phyloP scores from a whole-genome alignment of 2,797 vertebrate species.

The Rhabdophis nuchalis region DNA sequence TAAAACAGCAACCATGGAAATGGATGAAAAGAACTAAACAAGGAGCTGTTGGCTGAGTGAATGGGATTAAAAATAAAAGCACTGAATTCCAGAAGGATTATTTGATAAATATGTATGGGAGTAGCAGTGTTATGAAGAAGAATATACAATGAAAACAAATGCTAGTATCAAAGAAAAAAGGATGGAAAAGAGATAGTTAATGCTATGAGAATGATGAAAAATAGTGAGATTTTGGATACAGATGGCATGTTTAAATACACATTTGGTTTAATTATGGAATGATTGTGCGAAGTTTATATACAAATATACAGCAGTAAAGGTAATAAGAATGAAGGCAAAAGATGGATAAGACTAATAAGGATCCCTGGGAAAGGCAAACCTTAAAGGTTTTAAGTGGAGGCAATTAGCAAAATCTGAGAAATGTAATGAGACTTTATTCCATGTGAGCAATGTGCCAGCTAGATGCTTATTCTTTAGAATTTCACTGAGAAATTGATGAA shows the following conservation, averaged over 20 bases:
- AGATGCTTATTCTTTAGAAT: not conserved
- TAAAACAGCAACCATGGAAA: not conserved
- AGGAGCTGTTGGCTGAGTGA: not conserved
- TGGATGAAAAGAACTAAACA: not conserved
- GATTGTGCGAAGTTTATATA: not conserved
- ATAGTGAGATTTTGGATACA: not conserved
- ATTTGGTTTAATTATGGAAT: not conserved
- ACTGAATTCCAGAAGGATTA: not conserved
- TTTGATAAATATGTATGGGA: not conserved
- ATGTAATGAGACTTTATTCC: not conserved
- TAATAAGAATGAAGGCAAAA: not conserved
- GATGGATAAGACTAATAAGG: not conserved
- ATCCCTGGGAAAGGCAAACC: not conserved
- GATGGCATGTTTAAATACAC: not conserved
- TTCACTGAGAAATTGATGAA: not conserved
- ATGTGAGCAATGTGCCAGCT: not conserved
- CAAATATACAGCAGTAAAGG: not conserved
- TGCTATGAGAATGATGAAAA: not conserved
- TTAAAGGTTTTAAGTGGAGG: not conserved
- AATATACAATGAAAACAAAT: not conserved
- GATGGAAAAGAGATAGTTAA: not conserved
- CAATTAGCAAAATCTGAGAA: not conserved
- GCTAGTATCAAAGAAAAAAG: not conserved
- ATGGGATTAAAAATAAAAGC: not conserved
- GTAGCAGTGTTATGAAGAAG: not conserved